These are phyloP conservation scores for Antigone vipio DNA, from an alignment of 2,113 vertebrate species.

Conservation along the genomic window DNA sequence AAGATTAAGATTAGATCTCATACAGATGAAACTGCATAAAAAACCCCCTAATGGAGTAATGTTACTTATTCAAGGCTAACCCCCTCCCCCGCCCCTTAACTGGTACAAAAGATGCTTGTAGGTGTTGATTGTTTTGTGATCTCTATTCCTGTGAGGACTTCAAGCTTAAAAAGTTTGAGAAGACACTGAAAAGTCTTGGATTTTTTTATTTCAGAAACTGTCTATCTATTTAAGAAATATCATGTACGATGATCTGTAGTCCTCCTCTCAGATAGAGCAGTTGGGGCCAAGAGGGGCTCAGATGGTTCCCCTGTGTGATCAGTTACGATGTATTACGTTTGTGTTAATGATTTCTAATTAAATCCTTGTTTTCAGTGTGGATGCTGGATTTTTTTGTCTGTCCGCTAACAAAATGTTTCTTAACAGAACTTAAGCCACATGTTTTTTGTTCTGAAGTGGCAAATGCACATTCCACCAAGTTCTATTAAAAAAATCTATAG, in stretches of 20 bases:
- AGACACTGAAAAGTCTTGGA: background rate
- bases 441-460: background rate
- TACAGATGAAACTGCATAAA: background rate
- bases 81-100: background rate
- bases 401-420: background rate
- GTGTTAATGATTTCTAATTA: background rate
- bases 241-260: background rate
- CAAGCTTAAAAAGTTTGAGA: background rate
- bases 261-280: background rate
- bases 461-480: background rate
- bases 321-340: background rate
- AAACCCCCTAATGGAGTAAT: background rate
- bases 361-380: background rate
- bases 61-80: background rate
- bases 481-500: background rate
- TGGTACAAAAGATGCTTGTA: background rate
- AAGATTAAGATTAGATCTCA: background rate
- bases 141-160: background rate
- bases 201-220: background rate
- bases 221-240: background rate
- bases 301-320: background rate
- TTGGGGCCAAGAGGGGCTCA: background rate
- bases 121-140: background rate
- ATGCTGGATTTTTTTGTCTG: background rate
- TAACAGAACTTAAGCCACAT: background rate